phyloP scores from a whole-genome alignment of 2,888 invertebrate species.

The Eustalomyia histrio region DNA sequence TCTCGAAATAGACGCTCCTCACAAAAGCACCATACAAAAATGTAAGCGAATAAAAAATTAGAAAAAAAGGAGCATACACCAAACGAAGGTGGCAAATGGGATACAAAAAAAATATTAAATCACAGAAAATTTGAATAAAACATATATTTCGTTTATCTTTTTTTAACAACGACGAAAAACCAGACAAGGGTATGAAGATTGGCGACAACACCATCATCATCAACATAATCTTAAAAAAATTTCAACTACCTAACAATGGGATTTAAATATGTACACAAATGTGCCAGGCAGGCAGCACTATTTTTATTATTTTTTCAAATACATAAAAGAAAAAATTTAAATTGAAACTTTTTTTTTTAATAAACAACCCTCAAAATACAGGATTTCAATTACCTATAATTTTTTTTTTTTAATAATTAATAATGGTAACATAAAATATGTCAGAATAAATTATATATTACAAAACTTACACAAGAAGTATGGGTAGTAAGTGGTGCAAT shows the following conservation, averaged over 20 bases:
- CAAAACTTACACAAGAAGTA: slow-evolving; percentile 17
- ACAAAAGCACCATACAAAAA: slow-evolving; percentile 6
- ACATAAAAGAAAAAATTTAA: background rate
- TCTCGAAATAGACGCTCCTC: slow-evolving; percentile 52
- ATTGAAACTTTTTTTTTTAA: background rate
- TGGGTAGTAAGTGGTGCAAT: background rate
- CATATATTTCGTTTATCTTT: slow-evolving; percentile 36
- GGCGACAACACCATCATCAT: background rate
- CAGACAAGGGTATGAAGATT: background rate
- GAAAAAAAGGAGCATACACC: slow-evolving; percentile 20
- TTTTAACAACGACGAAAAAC: slow-evolving; percentile 21
- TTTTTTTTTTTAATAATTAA: background rate
- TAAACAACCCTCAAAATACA: slow-evolving; percentile 12
- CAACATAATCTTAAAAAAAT: background rate
- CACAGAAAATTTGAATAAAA: slow-evolving; percentile 53
- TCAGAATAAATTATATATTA: background rate
- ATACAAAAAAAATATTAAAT: slow-evolving; percentile 21
- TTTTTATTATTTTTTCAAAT: background rate
- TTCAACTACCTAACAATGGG: background rate
- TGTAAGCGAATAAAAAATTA: background rate
- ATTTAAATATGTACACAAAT: background rate
- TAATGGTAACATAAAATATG: background rate
- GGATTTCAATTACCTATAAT: background rate
- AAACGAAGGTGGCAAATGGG: slow-evolving; percentile 32
- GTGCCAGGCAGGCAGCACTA: background rate